Evolutionary conservation across 2,797 vertebrate species (phyloP).

Genomic region (Gymnodraco acuticeps): DNA sequence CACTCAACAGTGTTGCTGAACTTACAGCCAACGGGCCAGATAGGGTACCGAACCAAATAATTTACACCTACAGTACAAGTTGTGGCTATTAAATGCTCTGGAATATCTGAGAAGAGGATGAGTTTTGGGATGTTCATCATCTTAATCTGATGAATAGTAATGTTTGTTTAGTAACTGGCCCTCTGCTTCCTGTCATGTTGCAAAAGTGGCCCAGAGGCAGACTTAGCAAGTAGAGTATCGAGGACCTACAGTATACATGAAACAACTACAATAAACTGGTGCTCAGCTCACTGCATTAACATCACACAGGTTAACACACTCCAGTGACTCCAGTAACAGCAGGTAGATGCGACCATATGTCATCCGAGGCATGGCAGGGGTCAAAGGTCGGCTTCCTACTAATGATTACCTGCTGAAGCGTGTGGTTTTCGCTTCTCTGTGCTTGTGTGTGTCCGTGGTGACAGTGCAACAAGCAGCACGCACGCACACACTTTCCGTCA

Average conservation of each 20-base stretch:
- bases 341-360: conserved; percentile 70
- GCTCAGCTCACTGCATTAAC: conserved; percentile 20
- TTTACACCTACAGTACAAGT: too few species aligned
- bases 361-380: conserved; percentile 50
- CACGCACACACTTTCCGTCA: not conserved
- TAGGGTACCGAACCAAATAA: too few species aligned
- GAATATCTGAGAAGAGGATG: too few species aligned
- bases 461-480: conserved; percentile 45
- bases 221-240: not conserved
- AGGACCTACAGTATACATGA: not conserved
- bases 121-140: too few species aligned
- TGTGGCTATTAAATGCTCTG: too few species aligned
- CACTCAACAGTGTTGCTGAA: not conserved
- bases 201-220: not conserved
- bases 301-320: conserved; percentile 26
- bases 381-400: conserved; percentile 63
- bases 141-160: too few species aligned
- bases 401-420: conserved; percentile 71
- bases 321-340: conserved; percentile 64
- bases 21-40: too few species aligned
- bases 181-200: not conserved
- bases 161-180: conserved; percentile 4
- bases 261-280: not conserved
- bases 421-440: conserved; percentile 22
- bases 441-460: conserved; percentile 62